Conservation (phyloP, 2,113 vertebrate genomes). For the Lanius ludovicianus region DNA sequence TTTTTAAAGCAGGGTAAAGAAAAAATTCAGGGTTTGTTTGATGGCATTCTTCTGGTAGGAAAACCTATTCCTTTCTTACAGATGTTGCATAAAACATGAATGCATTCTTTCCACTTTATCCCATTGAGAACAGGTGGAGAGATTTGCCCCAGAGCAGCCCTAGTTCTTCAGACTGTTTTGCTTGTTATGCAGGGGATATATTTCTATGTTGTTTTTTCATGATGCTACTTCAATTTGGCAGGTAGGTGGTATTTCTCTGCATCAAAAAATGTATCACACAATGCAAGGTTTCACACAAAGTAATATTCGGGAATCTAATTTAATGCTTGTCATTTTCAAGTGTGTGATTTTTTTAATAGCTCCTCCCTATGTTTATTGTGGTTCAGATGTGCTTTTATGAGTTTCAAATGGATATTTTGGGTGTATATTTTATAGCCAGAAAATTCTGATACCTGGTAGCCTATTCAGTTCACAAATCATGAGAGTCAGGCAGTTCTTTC, state of each 20-base stretch:
- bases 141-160: neutral
- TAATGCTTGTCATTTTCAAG: fast-evolving
- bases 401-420: neutral
- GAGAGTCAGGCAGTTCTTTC: neutral
- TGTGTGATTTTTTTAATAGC: neutral
- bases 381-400: neutral
- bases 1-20: neutral
- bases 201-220: neutral
- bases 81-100: neutral
- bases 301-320: neutral
- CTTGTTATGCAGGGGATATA: neutral
- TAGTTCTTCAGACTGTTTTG: neutral
- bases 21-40: neutral
- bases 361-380: neutral
- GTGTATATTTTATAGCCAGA: neutral
- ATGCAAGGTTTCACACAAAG: neutral
- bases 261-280: neutral
- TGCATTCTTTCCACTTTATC: neutral
- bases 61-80: neutral
- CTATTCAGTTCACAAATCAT: neutral
- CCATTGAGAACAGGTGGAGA: neutral
- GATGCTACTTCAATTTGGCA: neutral
- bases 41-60: neutral
- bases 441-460: neutral
- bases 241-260: neutral